These are phyloP conservation scores for Archocentrus centrarchus DNA, from an alignment of 2,113 vertebrate genomes.

Conservation along the genomic window DNA sequence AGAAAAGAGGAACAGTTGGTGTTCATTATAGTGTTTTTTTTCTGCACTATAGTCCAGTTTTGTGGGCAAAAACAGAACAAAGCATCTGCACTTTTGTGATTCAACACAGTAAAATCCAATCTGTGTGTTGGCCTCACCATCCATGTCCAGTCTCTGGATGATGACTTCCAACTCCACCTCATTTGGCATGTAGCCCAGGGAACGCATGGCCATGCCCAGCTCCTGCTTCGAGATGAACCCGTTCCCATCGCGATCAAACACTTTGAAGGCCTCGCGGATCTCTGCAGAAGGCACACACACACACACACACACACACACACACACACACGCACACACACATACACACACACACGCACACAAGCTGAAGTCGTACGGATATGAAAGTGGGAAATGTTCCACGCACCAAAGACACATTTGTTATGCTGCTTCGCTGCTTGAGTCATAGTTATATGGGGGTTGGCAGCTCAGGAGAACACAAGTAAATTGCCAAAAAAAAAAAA, in stretches of 20 bases:
- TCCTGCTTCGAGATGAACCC: slow-evolving; percentile 99
- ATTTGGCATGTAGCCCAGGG: slow-evolving; percentile 96
- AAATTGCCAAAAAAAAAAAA: slow-evolving; percentile 10
- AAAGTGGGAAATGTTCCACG: slow-evolving; percentile 49
- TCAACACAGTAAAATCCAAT: neutral
- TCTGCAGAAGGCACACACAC: slow-evolving; percentile 75
- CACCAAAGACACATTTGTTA: slow-evolving; percentile 58
- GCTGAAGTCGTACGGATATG: slow-evolving; percentile 22
- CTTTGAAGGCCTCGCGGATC: slow-evolving; percentile 95
- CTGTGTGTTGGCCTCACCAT: slow-evolving; percentile 81
- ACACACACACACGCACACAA: neutral
- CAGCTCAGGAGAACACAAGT: slow-evolving; percentile 48
- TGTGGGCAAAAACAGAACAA: neutral
- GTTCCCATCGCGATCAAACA: slow-evolving; percentile 93
- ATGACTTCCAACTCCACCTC: slow-evolving; percentile 96
- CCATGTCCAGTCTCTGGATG: slow-evolving; percentile 96
- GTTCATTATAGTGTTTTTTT: neutral
- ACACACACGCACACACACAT: slow-evolving; percentile 2
- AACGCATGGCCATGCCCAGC: slow-evolving; percentile 95
- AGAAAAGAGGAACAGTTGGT: slow-evolving; percentile 17
- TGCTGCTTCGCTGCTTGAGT: slow-evolving; percentile 60
- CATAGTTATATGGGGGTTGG: slow-evolving; percentile 53
- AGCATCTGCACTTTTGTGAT: neutral
- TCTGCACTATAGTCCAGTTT: neutral
- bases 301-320: neutral